phyloP scores from a whole-genome alignment of 64 coral and sea anemone species.

The Pocillopora damicornis region DNA sequence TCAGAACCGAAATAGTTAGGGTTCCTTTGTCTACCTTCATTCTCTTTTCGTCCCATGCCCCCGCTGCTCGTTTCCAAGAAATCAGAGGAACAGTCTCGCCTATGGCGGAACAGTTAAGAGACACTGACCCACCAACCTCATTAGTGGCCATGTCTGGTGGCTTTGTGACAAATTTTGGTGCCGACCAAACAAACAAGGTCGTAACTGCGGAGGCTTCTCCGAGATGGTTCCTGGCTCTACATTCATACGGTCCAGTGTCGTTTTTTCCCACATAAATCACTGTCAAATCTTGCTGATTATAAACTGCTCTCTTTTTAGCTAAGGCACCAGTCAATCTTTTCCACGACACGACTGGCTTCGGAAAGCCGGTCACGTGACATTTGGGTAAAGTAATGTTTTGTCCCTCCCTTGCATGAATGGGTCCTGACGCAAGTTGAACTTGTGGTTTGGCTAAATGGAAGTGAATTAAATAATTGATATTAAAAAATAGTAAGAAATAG shows the following conservation, averaged over 20 bases:
- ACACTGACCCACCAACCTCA: background rate
- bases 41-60: background rate
- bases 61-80: background rate
- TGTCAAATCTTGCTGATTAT: background rate
- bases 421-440: background rate
- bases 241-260: conserved; percentile 14
- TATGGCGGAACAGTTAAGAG: background rate
- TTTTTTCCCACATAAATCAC: background rate
- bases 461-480: background rate
- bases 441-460: too few species aligned
- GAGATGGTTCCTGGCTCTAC: background rate
- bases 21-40: conserved; percentile 2
- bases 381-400: conserved; percentile 5
- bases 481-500: too few species aligned
- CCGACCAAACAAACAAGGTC: background rate
- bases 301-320: background rate
- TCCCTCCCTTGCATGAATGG: conserved; percentile 8
- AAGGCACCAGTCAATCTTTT: background rate
- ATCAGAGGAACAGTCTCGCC: background rate
- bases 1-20: background rate
- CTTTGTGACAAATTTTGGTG: background rate
- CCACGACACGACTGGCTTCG: conserved; percentile 35
- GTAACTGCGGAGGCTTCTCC: background rate
- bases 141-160: background rate
- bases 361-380: conserved; percentile 43